Evolutionary conservation across 92 coral and sea anemone species (phyloP), one percentile per base, ranked within the genome.

Genomic region (Diadumene lineata): DNA sequence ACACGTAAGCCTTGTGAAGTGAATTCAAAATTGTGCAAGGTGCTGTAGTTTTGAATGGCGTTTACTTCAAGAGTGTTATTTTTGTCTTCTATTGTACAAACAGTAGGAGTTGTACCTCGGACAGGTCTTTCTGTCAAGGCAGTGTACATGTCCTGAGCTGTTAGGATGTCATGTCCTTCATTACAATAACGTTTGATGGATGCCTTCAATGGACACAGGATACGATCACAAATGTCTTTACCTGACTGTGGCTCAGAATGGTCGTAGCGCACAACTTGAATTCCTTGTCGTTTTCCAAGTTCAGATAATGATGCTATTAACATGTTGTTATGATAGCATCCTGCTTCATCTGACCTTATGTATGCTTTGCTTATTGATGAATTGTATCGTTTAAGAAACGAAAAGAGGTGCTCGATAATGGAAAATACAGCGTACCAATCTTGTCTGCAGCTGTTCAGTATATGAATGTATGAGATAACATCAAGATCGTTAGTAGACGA

Each of bases 361-460:
- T 32, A 65, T 9, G 46, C 79, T 61, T 31, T 73, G 78, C 38
- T 80, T 29, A 61, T 33, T 32, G 30, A 32, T 16, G 73, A 80
- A 44, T 71, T 50, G 21, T 32, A 32, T 50, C 51, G 17, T 38
- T 80, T 72, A 65, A 72, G 72, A 32, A 56, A 72, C 34, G 72
- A 44, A 15, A 80, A 72, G 46, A 80, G 70, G 32, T 72, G 61
- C 50, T 80, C 85, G 29, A 80, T 16, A 30, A 73, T 50, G 29
- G 85, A 80, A 63, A 64, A 64, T 61, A 80, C 80, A 80, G 73
- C 73, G 53, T 43, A 81, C 85, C 85, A 81, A 64, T 81, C 85
- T 51, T 81, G 85, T 53, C 43, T 32, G 74, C 85, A 81, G 53
- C 34, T 73, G 64, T 81, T 67, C 60, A 81, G 73, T 25, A 81